Conservation (phyloP, 2,888 invertebrate species). For the Altica lythri region DNA sequence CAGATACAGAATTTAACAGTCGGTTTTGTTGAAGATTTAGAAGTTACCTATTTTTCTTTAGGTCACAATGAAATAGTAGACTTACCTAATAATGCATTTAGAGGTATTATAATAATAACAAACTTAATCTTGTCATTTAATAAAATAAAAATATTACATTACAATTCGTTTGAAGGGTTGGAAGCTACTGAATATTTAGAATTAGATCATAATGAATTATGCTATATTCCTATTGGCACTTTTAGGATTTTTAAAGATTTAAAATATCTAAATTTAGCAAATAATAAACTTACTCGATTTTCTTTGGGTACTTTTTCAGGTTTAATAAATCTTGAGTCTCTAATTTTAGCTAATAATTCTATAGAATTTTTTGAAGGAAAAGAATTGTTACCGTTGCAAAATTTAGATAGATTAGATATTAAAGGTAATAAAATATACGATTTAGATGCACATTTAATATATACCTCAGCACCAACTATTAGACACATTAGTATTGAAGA, state of each 20-base stretch:
- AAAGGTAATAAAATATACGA: constrained; percentile 49
- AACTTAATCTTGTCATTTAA: constrained; percentile 50
- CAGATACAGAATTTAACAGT: constrained; percentile 40
- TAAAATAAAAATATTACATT: constrained; percentile 44
- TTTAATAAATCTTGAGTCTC: constrained; percentile 42
- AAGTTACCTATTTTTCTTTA: constrained; percentile 45
- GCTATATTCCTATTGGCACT: constrained; percentile 49
- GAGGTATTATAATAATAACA: constrained; percentile 45
- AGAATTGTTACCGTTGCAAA: constrained; percentile 45
- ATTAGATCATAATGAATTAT: constrained; percentile 48
- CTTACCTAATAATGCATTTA: constrained; percentile 45
- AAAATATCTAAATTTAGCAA: constrained; percentile 46
- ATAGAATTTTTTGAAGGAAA: constrained; percentile 45
- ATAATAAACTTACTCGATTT: constrained; percentile 48
- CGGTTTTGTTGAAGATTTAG: constrained; percentile 47
- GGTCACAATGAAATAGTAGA: constrained; percentile 45
- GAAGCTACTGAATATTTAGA: constrained; percentile 48
- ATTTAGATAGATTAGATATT: constrained; percentile 48
- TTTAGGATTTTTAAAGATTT: constrained; percentile 45
- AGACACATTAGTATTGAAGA: constrained; percentile 47
- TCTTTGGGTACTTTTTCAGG: constrained; percentile 50
- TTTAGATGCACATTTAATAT: constrained; percentile 47
- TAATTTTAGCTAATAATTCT: constrained; percentile 49
- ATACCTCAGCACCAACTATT: constrained; percentile 46
- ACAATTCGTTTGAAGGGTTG: constrained; percentile 45